A percentile compares a stretch with the other conserved stretches of the same genome.
phyloP scores from a whole-genome alignment of 2,888 invertebrate species.

The Panzeria rudis region DNA sequence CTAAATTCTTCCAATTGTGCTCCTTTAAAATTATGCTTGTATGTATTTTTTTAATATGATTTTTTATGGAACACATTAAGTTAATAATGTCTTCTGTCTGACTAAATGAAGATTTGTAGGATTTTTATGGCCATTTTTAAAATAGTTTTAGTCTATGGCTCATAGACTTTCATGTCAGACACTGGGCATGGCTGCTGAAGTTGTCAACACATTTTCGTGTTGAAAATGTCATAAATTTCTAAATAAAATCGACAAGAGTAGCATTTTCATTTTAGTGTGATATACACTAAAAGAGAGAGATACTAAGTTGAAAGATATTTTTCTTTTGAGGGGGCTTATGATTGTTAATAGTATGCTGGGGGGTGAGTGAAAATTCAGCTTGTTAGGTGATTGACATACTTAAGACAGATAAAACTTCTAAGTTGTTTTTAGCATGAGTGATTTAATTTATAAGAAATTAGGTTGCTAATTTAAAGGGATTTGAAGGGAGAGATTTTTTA shows the following conservation, averaged over 20 bases:
- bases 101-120: conserved; percentile 71
- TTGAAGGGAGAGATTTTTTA: not conserved
- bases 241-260: conserved; percentile 40
- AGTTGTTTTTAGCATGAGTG: not conserved
- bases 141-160: conserved; percentile 67
- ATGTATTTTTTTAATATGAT: conserved; percentile 1
- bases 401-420: conserved; percentile 6
- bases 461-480: conserved; percentile 48
- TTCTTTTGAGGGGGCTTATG: not conserved
- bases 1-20: not conserved
- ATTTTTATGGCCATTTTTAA: conserved; percentile 71
- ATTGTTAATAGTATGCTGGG: not conserved
- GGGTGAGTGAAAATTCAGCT: conserved; percentile 25
- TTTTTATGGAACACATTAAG: conserved; percentile 56
- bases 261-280: not conserved
- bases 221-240: conserved; percentile 71
- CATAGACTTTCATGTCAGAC: conserved; percentile 44
- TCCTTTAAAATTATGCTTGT: conserved; percentile 7
- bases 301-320: not conserved
- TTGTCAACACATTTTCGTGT: conserved; percentile 69
- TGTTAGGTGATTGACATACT: conserved; percentile 61
- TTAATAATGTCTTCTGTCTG: conserved; percentile 70
- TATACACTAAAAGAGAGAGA: not conserved
- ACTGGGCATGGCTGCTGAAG: conserved; percentile 54
- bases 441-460: conserved; percentile 42